Percentiles rank a stretch among this genome's conserved stretches.
These are phyloP conservation scores for Macaria liturata DNA, from an alignment of 2,888 invertebrate species.

Conservation along the genomic window DNA sequence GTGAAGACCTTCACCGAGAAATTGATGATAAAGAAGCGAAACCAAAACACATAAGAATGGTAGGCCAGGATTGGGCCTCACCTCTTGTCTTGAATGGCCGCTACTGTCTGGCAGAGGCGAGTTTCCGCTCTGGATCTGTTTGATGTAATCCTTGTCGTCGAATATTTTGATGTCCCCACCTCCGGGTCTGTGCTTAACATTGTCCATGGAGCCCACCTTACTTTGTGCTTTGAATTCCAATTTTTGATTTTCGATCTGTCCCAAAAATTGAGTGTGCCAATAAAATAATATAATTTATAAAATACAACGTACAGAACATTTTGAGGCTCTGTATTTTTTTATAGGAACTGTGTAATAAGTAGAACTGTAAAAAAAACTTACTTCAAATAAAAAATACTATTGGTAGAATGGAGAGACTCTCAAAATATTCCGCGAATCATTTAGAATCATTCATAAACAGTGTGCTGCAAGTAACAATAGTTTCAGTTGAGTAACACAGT, in stretches of 20 bases:
- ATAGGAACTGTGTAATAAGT: background rate
- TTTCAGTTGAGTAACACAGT: constrained; percentile 18
- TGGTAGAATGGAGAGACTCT: background rate
- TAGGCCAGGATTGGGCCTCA: constrained; percentile 59
- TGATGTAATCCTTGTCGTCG: constrained; percentile 95
- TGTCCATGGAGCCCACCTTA: constrained; percentile 95
- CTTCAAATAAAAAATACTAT: too few species aligned
- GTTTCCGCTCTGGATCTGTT: constrained; percentile 84
- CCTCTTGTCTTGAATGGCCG: constrained; percentile 76
- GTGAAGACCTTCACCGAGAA: constrained; percentile 56
- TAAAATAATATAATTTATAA: constrained; percentile 50
- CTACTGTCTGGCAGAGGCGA: constrained; percentile 68
- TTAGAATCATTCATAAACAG: constrained; percentile 3
- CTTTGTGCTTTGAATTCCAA: constrained; percentile 96
- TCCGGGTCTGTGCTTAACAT: constrained; percentile 95
- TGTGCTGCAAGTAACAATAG: constrained; percentile 6
- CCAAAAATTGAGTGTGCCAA: constrained; percentile 71
- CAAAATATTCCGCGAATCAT: constrained; percentile 3
- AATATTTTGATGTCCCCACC: constrained; percentile 97
- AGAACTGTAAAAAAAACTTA: background rate
- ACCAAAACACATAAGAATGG: constrained; percentile 38
- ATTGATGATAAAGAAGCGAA: constrained; percentile 44
- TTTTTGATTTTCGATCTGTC: constrained; percentile 94
- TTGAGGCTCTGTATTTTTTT: constrained; percentile 26
- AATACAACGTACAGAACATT: constrained; percentile 6